phyloP scores from a whole-genome alignment of 2,888 invertebrate genomes.

The Branchipolynoe longqiensis region DNA sequence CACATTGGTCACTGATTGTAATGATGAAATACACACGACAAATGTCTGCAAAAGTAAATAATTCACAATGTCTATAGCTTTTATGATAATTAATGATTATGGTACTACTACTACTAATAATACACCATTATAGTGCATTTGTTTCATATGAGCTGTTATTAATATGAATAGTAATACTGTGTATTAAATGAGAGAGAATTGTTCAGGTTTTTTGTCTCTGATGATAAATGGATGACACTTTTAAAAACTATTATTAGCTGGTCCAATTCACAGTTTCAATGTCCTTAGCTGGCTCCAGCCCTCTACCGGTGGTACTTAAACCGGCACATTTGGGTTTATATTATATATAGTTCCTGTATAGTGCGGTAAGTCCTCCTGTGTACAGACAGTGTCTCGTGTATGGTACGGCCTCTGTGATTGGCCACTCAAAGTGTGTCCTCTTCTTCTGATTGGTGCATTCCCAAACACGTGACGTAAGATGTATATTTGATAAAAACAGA shows the following conservation, averaged over 20 bases:
- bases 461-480: slow-evolving; percentile 17
- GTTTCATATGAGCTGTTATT: not conserved
- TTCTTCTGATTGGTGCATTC: slow-evolving; percentile 6
- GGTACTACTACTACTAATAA: too few species aligned
- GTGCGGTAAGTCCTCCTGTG: not conserved
- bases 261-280: slow-evolving; percentile 36
- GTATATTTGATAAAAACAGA: slow-evolving; percentile 37
- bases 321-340: not conserved
- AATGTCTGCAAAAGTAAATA: slow-evolving; percentile 22
- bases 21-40: not conserved
- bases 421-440: not conserved
- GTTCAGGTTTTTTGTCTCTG: not conserved
- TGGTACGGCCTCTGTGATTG: not conserved
- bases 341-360: not conserved
- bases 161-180: not conserved
- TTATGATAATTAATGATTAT: too few species aligned
- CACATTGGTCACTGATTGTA: too few species aligned
- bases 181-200: too few species aligned
- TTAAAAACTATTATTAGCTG: not conserved
- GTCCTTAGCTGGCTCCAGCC: too few species aligned
- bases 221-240: slow-evolving; percentile 14
- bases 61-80: too few species aligned
- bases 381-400: not conserved
- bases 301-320: not conserved
- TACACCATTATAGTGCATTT: too few species aligned